Evolutionary conservation across 1,140 invertebrate species (phyloP).

Genomic region (Drosophila tsacasi): DNA sequence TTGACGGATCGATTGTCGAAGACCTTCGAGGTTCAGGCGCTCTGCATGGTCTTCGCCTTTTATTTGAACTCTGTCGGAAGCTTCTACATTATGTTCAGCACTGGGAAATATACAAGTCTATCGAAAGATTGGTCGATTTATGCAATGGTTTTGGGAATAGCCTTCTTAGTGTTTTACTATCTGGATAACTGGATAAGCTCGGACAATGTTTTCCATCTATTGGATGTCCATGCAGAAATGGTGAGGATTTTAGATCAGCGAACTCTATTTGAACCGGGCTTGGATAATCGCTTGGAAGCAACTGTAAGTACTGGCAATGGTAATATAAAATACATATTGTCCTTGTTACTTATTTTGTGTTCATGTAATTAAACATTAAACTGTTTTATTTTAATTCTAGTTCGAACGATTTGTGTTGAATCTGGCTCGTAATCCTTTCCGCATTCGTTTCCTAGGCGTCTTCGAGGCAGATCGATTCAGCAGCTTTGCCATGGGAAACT

Average conservation of each 20-base stretch:
- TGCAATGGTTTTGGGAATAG: not conserved
- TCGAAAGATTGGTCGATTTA: not conserved
- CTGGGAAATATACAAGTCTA: not conserved
- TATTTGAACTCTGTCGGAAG: slow-evolving; percentile 29
- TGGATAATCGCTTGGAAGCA: slow-evolving; percentile 49
- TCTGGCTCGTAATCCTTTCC: slow-evolving; percentile 36
- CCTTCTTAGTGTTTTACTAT: slow-evolving; percentile 19
- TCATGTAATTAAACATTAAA: not conserved
- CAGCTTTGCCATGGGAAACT: slow-evolving; percentile 30
- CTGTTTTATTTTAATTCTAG: not conserved
- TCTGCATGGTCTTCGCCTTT: slow-evolving; percentile 8
- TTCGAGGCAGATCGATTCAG: slow-evolving; percentile 1
- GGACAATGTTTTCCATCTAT: slow-evolving; percentile 13
- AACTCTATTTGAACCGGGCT: not conserved
- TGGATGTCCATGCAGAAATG: slow-evolving; percentile 25
- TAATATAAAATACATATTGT: not conserved
- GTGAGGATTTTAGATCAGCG: slow-evolving; percentile 17
- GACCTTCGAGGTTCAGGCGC: slow-evolving; percentile 34
- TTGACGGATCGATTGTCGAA: slow-evolving; percentile 12
- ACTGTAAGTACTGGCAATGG: slow-evolving; percentile 12
- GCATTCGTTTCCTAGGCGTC: slow-evolving; percentile 13
- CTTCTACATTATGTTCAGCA: slow-evolving; percentile 26
- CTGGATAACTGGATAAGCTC: slow-evolving; percentile 15
- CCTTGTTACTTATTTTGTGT: not conserved
- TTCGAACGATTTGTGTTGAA: slow-evolving; percentile 45